A percentile compares a stretch with the other conserved stretches of the same genome.
Conservation (phyloP, 2,888 invertebrate species). For the Melikaiella ostensackeni region DNA sequence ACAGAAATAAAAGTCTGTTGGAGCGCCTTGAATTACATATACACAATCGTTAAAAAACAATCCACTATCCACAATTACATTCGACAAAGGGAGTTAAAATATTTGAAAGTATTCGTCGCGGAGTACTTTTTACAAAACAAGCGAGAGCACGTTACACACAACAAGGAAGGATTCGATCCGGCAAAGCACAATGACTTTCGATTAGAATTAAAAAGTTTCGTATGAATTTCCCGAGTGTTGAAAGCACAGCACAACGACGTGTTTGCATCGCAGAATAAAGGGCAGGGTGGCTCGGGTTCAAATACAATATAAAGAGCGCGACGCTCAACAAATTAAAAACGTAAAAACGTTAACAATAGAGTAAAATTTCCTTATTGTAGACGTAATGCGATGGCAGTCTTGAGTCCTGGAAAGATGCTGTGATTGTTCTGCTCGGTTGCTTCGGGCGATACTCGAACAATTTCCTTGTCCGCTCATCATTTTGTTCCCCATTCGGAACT, state of each 20-base stretch:
- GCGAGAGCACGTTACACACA: background rate
- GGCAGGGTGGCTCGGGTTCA: constrained; percentile 40
- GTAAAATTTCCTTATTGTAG: constrained; percentile 72
- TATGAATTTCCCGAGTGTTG: constrained; percentile 26
- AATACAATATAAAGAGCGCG: constrained; percentile 63
- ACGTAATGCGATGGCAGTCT: constrained; percentile 75
- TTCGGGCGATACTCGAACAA: constrained; percentile 51
- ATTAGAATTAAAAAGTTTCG: constrained; percentile 6
- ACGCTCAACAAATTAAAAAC: constrained; percentile 75
- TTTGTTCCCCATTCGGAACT: constrained; percentile 55
- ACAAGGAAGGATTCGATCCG: background rate
- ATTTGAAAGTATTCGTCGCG: constrained; percentile 10
- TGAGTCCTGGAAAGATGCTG: constrained; percentile 74
- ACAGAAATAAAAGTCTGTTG: constrained; percentile 31
- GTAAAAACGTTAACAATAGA: constrained; percentile 75
- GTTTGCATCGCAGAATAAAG: constrained; percentile 20
- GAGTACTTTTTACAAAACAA: constrained; percentile 48
- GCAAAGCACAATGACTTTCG: constrained; percentile 14
- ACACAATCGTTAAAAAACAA: constrained; percentile 29
- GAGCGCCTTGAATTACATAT: constrained; percentile 38
- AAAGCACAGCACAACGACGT: constrained; percentile 29
- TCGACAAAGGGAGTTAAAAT: constrained; percentile 9
- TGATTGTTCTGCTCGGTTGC: constrained; percentile 68
- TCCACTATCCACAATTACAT: constrained; percentile 33
- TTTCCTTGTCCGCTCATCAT: constrained; percentile 44